Evolutionary conservation across 2,888 invertebrate genomes (phyloP).

Genomic region (Listrodromus nycthemerus): DNA sequence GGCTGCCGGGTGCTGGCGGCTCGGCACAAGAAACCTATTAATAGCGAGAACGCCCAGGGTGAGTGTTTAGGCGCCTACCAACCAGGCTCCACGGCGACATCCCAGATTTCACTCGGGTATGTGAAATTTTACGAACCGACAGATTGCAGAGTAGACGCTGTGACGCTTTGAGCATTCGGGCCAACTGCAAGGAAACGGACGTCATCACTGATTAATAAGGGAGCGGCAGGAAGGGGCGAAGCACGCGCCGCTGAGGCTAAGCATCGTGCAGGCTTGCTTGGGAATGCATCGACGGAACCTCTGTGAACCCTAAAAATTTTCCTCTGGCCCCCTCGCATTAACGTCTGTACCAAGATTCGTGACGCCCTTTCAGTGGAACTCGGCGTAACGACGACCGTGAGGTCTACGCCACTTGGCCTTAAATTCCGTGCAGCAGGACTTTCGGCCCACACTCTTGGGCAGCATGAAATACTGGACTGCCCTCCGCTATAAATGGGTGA

Average conservation of each 20-base stretch:
- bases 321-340: neutral
- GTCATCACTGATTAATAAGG: conserved; percentile 75
- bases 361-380: conserved; percentile 4
- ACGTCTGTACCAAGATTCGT: conserved; percentile 1
- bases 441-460: neutral
- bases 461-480: conserved; percentile 18
- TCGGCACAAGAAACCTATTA: conserved; percentile 53
- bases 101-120: conserved; percentile 15
- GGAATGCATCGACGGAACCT: neutral
- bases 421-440: neutral
- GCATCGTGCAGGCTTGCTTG: conserved; percentile 8
- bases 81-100: conserved; percentile 38
- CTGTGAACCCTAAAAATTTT: conserved; percentile 19
- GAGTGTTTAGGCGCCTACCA: conserved; percentile 38
- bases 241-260: conserved; percentile 62
- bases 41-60: conserved; percentile 51
- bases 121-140: conserved; percentile 33
- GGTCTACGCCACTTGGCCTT: neutral
- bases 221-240: conserved; percentile 57
- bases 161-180: conserved; percentile 21
- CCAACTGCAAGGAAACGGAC: conserved; percentile 74
- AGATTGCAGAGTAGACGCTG: conserved; percentile 48
- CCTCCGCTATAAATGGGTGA: conserved; percentile 3
- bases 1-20: conserved; percentile 52
- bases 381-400: conserved; percentile 25